A percentile compares a stretch with the other conserved stretches of the same genome.
Evolutionary conservation across 2,888 invertebrate genomes (phyloP).

Genomic region (Epinotia demarniana): DNA sequence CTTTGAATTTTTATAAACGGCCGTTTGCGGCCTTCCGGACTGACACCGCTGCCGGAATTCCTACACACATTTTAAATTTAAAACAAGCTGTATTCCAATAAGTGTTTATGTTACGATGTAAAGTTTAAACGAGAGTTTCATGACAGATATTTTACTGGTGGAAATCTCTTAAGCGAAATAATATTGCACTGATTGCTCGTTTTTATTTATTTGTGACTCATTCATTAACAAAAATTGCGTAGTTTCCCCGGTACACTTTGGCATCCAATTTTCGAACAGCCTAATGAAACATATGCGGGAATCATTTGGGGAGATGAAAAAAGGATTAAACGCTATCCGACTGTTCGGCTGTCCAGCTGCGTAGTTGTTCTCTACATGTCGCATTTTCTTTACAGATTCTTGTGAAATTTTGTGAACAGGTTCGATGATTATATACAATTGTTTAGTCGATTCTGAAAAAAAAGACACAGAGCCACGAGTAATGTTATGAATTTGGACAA

Average conservation of each 20-base stretch:
- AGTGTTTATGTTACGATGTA: constrained; percentile 28
- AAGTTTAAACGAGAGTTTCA: constrained; percentile 19
- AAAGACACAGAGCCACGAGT: too few species aligned
- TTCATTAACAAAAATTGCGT: constrained; percentile 8
- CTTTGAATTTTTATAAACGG: constrained; percentile 59
- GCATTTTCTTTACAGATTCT: too few species aligned
- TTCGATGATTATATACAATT: too few species aligned
- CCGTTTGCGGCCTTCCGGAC: constrained; percentile 60
- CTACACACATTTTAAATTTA: constrained; percentile 30
- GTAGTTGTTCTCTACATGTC: too few species aligned
- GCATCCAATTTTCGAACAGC: too few species aligned
- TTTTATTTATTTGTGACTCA: constrained; percentile 25
- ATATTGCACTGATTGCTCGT: constrained; percentile 29
- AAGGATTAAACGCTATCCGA: too few species aligned
- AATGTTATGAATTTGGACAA: too few species aligned
- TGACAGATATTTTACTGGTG: constrained; percentile 8
- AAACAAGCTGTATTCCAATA: constrained; percentile 29
- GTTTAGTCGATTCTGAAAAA: too few species aligned
- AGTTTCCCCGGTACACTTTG: neutral
- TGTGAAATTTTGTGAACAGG: too few species aligned
- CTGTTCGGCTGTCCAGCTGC: too few species aligned
- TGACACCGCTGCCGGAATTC: constrained; percentile 50
- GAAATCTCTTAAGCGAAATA: constrained; percentile 21
- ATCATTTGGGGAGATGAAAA: too few species aligned
- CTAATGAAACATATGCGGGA: too few species aligned